A percentile compares a stretch with the other conserved stretches of the same genome.
phyloP scores from a whole-genome alignment of 2,888 invertebrate species.

The Yponomeuta evonymella region DNA sequence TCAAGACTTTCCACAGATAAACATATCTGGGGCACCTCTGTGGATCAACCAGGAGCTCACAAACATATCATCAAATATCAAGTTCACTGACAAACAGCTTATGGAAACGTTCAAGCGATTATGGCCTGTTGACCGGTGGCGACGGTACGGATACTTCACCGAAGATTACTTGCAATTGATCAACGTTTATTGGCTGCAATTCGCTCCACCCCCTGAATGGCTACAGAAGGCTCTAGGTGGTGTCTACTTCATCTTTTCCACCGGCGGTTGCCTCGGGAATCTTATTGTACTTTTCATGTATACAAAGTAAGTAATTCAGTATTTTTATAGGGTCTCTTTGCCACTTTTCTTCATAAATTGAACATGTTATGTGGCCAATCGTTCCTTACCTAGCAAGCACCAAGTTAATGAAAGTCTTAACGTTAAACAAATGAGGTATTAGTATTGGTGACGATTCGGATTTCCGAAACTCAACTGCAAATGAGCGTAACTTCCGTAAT shows the following conservation, averaged over 20 bases:
- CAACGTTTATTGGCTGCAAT: constrained; percentile 84
- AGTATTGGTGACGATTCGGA: no score
- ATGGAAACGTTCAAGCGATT: constrained; percentile 48
- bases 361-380: no score
- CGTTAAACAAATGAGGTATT: background rate
- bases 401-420: background rate
- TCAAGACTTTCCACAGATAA: background rate
- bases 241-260: constrained; percentile 78
- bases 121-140: constrained; percentile 72
- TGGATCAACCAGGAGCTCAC: background rate
- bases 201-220: constrained; percentile 76
- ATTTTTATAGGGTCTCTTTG: background rate
- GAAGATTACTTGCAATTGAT: constrained; percentile 77
- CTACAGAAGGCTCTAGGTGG: constrained; percentile 78
- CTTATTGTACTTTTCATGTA: constrained; percentile 83
- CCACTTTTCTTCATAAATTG: background rate
- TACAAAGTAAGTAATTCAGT: constrained; percentile 73
- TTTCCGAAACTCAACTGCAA: no score
- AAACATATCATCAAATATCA: background rate
- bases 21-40: background rate
- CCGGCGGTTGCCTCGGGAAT: constrained; percentile 83
- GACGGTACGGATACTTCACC: constrained; percentile 69
- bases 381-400: background rate
- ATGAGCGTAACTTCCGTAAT: no score
- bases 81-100: constrained; percentile 27